phyloP scores from a whole-genome alignment of 1,140 invertebrate genomes.

The Musca vetustissima region DNA sequence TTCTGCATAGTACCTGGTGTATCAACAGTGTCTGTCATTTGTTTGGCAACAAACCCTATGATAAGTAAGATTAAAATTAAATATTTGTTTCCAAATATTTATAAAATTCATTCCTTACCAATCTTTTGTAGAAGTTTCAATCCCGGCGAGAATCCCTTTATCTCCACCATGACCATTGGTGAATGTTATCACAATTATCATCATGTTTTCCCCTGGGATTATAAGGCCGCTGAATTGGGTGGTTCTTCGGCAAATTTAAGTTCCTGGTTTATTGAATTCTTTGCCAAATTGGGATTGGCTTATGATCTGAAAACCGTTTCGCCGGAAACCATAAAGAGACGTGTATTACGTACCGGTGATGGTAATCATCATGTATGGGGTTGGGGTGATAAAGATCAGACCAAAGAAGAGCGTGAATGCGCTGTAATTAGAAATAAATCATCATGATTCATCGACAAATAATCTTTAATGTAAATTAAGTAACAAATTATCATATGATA shows the following conservation, averaged over 20 bases:
- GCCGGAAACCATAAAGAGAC: conserved; percentile 61
- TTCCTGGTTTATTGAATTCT: conserved; percentile 82
- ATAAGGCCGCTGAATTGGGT: conserved; percentile 82
- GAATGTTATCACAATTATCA: conserved; percentile 97
- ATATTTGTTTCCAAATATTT: neutral
- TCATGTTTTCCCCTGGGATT: conserved; percentile 93
- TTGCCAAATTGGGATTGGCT: conserved; percentile 81
- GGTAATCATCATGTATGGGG: conserved; percentile 64
- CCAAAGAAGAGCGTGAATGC: too few relatives aligned
- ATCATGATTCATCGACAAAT: conserved; percentile 50
- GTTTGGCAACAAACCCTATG: conserved; percentile 89
- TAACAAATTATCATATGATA: too few relatives aligned
- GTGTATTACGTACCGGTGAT: conserved; percentile 77
- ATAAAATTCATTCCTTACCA: neutral
- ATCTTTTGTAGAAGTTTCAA: conserved; percentile 63
- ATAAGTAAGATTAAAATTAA: conserved; percentile 67
- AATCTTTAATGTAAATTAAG: too few relatives aligned
- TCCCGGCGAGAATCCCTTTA: conserved; percentile 71
- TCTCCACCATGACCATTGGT: conserved; percentile 70
- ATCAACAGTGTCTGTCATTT: conserved; percentile 95
- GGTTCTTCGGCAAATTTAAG: conserved; percentile 80
- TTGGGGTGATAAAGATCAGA: neutral
- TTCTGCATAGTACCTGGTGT: conserved; percentile 91
- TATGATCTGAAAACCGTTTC: conserved; percentile 86
- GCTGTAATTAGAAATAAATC: conserved; percentile 38